Base-by-base conservation (phyloP, 92 coral and sea anemone genomes). In the Nematostella vectensis region DNA sequence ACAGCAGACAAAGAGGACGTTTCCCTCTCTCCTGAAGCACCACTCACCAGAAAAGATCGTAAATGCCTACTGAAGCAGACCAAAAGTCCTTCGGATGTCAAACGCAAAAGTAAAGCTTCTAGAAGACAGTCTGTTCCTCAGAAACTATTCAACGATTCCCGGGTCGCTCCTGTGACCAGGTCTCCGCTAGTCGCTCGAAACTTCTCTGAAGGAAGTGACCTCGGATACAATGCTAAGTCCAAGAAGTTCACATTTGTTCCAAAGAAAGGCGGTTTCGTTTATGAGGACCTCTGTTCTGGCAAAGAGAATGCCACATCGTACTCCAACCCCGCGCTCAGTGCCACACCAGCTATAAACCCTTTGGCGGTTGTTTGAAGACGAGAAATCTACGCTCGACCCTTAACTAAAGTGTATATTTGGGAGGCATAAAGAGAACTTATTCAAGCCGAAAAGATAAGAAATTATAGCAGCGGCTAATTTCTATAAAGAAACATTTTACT, bases 171-270 rank as follows among this genome's bases (percentile, higher is more conserved):
- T 1, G 47, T 60, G 19, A 84, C 96, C 1, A 79, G 93, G 20
- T 91, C 98, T 11, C 98, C 98, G 3, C 69, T 91, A 24, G 83
- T 88, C 21, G 88, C 77, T 57, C 29, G 96, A 65, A 91, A 91
- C 63, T 51, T 69, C 25, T 61, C 79, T 12, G 81, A 58, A 22
- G 62, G 74, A 26, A 40, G 54, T 25, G 73, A 63, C 8, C 63
- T 68, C 17, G 76, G 61, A 4, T 71, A 51, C 20, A 20, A 25
- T 33, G 64, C 54, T 10, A 83, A 83, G 27, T 73, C 75, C 6
- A 81, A 66, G 59, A 77, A 47, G 61, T 55, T 59, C 3, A 76
- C 89, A 2, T 58, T 79, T 43, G 47, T 63, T 2, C 61, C 61
- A 15, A 71, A 47, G 59, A 50, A 76, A 66, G 54, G 68, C 45